phyloP scores from a whole-genome alignment of 2,888 invertebrate genomes.

The Anticlea derivata region DNA sequence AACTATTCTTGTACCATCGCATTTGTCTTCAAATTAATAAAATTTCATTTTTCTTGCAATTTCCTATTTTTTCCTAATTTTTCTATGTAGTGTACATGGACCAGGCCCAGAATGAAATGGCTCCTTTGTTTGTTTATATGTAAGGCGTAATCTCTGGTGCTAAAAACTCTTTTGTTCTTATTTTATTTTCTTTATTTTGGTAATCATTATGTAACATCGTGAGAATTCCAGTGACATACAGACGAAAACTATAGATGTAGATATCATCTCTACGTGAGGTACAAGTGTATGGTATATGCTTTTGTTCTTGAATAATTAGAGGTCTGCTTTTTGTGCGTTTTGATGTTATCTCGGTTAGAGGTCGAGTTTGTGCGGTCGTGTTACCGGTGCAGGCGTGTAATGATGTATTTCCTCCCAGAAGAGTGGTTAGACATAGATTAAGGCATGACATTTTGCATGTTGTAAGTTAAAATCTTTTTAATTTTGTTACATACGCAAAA shows the following conservation, averaged over 20 bases:
- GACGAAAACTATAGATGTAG: slow-evolving; percentile 16
- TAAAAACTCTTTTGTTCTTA: too few species aligned
- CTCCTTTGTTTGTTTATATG: too few species aligned
- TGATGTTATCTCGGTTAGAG: slow-evolving; percentile 25
- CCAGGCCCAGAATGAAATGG: too few species aligned
- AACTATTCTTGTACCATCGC: too few species aligned
- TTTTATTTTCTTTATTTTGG: slow-evolving; percentile 17
- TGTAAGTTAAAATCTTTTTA: too few species aligned
- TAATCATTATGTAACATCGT: slow-evolving; percentile 25
- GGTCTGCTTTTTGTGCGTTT: slow-evolving; percentile 26
- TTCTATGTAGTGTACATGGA: too few species aligned
- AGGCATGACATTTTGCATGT: too few species aligned
- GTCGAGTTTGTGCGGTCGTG: slow-evolving; percentile 1
- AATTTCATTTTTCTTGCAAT: too few species aligned
- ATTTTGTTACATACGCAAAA: too few species aligned
- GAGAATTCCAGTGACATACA: slow-evolving; percentile 30
- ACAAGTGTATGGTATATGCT: slow-evolving; percentile 3
- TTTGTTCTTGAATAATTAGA: slow-evolving; percentile 33
- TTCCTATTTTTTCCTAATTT: too few species aligned
- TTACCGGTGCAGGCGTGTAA: slow-evolving; percentile 3
- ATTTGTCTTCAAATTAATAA: too few species aligned
- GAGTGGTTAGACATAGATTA: neutral
- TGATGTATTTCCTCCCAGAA: slow-evolving; percentile 12
- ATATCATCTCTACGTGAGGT: slow-evolving; percentile 25
- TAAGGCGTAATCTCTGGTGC: too few species aligned